Base-by-base conservation (phyloP, 2,888 invertebrate species). In the Aporophyla lueneburgensis region DNA sequence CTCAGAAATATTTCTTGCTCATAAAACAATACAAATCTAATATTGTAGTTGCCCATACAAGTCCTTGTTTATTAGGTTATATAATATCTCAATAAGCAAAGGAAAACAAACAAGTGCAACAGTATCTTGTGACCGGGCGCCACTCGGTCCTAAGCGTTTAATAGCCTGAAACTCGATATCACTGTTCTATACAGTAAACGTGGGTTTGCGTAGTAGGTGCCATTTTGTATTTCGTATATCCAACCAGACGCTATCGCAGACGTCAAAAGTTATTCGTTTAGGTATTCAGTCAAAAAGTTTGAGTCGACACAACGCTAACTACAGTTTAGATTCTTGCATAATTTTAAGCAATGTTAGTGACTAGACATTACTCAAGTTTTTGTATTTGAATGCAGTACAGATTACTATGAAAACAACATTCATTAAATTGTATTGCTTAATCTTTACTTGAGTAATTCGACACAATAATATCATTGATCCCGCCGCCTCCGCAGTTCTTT, bases 101-200 rank as follows among this genome's bases (percentile, higher is more conserved):
- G 16, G 19, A 56, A 72, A 65, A 74, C 49, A 77, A 75, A 63
- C 54, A 83, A 66, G 59, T 77, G 76, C 74, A 72, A 76, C 54
- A 63, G n/a, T 76, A 67, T 75, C 67, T 21, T 6, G 53, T n/a
- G 51, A 54, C 40, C 40, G n/a, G 72, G 70, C 68, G 71, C 76
- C 73, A 74, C 71, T 78, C 62, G n/a, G 73, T 76, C 69, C 69
- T 81, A 66, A 79, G 69, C 74, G 74, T 79, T 84, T 74, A 78
- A 78, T 85, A 76, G 77, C 68, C 43, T 67, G 87, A 74, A 85
- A 86, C 68, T 71, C 43, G 59, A 86, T 85, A 85, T 75, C 33
- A 33, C 54, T 53, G 27, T 21, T 61, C 40, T 76, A 84, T 74
- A 74, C n/a, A 14, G 54, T 71, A 49, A 56, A 63, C 16, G 49